These are phyloP conservation scores for Tympanuchus pallidicinctus DNA, from an alignment of 2,113 vertebrate species.

Conservation along the genomic window DNA sequence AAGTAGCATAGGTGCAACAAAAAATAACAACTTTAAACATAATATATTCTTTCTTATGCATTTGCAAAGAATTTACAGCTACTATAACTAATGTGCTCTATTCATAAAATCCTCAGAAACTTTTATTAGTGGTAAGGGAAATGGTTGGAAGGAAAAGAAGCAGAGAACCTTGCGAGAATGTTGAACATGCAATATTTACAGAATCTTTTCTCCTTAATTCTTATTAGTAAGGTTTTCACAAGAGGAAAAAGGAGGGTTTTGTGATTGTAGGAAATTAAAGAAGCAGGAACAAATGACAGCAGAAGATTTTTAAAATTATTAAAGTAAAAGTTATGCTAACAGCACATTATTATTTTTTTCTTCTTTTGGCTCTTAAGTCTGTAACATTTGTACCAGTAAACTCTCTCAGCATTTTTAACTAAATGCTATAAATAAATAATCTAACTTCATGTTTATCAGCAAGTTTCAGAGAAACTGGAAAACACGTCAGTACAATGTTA, in stretches of 20 bases:
- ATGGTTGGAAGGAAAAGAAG: background rate
- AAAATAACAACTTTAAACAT: background rate
- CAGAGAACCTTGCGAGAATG: background rate
- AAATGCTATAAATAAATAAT: background rate
- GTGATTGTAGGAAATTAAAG: background rate
- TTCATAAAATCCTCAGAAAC: background rate
- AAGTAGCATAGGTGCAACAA: background rate
- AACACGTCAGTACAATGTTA: background rate
- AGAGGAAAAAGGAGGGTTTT: fast-evolving
- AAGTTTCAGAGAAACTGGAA: background rate
- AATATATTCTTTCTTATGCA: background rate
- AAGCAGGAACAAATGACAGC: fast-evolving
- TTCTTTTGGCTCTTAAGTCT: background rate
- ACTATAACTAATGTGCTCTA: background rate
- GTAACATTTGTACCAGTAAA: background rate
- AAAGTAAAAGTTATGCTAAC: background rate
- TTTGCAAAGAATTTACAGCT: background rate
- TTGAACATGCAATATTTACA: background rate
- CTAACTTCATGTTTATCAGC: background rate
- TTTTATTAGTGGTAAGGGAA: background rate
- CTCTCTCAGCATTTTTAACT: background rate
- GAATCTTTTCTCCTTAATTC: background rate
- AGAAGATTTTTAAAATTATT: background rate
- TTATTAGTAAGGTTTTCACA: background rate
- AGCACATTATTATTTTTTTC: background rate